These are phyloP conservation scores for Cyphomyrus discorhynchus DNA, from an alignment of 2,113 vertebrate species.

Conservation along the genomic window DNA sequence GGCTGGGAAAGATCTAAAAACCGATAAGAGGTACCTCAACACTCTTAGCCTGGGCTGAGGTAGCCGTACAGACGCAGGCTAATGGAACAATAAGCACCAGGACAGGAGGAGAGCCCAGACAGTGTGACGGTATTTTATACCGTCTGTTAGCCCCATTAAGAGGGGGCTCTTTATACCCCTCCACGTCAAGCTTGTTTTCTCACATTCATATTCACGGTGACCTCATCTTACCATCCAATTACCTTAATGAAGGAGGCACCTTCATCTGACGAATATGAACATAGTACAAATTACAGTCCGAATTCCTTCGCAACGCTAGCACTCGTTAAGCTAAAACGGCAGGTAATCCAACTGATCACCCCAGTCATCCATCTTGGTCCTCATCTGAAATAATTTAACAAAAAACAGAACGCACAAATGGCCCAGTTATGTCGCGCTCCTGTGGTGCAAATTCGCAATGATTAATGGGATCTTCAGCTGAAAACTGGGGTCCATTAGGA, in stretches of 20 bases:
- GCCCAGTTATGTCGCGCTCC: slow-evolving; percentile 15
- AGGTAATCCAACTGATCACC: slow-evolving; percentile 44
- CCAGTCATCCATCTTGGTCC: slow-evolving; percentile 21
- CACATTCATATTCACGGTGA: slow-evolving; percentile 47
- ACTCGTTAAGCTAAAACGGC: slow-evolving; percentile 48
- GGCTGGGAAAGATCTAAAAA: background rate
- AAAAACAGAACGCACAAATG: background rate
- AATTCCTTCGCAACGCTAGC: slow-evolving; percentile 40
- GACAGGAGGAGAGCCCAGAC: background rate
- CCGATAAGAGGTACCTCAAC: background rate
- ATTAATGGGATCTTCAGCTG: background rate
- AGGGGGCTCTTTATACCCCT: slow-evolving; percentile 36
- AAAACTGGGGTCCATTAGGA: slow-evolving; percentile 22
- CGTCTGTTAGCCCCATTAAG: slow-evolving; percentile 50
- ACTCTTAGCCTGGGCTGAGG: slow-evolving; percentile 20
- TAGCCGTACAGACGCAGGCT: slow-evolving; percentile 23
- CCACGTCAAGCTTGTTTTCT: slow-evolving; percentile 25
- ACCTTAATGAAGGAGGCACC: slow-evolving; percentile 38
- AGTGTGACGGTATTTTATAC: slow-evolving; percentile 23
- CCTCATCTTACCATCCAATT: slow-evolving; percentile 45
- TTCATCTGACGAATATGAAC: slow-evolving; percentile 41
- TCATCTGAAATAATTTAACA: slow-evolving; percentile 36
- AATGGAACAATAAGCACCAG: background rate
- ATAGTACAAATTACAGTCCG: slow-evolving; percentile 52
- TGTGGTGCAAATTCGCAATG: background rate